Evolutionary conservation across 2,888 invertebrate species (phyloP), one percentile per base, ranked within the genome.

Genomic region (Lapara coniferarum): DNA sequence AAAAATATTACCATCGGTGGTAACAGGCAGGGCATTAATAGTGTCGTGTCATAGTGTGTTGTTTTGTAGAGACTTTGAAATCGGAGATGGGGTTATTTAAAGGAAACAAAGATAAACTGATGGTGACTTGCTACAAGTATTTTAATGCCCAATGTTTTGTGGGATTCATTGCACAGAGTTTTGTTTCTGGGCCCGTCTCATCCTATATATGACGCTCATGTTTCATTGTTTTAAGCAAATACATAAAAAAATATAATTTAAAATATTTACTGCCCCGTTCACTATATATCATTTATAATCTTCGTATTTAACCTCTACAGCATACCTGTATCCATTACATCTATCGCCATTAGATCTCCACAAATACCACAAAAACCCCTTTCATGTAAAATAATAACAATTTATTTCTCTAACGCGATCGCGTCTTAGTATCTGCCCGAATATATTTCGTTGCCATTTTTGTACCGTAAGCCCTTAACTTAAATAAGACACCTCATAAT

Each of bases 1-100:
- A 77, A 86, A 84, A 77, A 74, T 70, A 71, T 74, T 71, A 74
- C 73, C 83, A 78, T 83, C 80, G 75, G 13, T 69, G 82, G 63
- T 77, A 69, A 79, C 77, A 73, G 75, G 71, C 25, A 49, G 49
- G 69, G 49, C 66, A 69, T 75, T 73, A 80, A 73, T 75, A 74
- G 77, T 71, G 53, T 49, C 10, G 19, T 57, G 53, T 73, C 74
- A 69, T 46, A 46, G 66, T 75, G 74, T 73, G 69, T 73, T 68
- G 51, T 52, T 37, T 68, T 49, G 7, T 25, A 30, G n/a, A 30
- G 16, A 52, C 7, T 46, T 19, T 55, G 55, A 19, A 55, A 55
- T 55, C 12, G 55, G 16, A 19, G 55, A 55, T 10, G 55, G 19
- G 51, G 51, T 51, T 37, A 37, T 37, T 37, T 37, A 37, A 37